Percentiles rank a stretch among this genome's conserved stretches.
Conservation (phyloP, 64 coral and sea anemone genomes). For the Trachythela sp. region DNA sequence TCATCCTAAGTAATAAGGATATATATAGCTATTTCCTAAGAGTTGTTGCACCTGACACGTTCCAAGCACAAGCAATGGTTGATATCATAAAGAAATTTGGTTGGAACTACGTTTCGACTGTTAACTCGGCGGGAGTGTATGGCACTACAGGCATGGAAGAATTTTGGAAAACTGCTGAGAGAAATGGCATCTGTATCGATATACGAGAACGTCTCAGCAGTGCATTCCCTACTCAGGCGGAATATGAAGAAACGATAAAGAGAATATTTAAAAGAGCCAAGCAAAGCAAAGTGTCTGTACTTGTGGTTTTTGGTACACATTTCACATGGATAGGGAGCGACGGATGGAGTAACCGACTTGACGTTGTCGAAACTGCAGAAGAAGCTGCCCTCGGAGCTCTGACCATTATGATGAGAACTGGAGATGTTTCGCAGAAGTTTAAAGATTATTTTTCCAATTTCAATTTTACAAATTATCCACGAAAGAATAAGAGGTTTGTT, state of each 20-base stretch:
- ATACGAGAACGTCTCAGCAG: not conserved
- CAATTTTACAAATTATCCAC: not conserved
- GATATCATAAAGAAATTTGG: not conserved
- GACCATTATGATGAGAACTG: not conserved
- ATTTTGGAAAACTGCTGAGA: not conserved
- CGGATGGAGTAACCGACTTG: not conserved
- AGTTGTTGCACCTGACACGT: not conserved
- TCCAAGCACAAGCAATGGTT: not conserved
- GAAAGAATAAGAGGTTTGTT: not conserved
- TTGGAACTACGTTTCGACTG: not conserved
- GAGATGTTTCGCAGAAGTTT: not conserved
- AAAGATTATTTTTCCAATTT: not conserved
- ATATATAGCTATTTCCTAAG: not conserved
- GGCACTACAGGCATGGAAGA: not conserved
- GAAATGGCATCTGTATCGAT: not conserved
- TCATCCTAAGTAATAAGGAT: not conserved
- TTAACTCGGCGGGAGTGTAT: not conserved
- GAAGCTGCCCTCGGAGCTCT: not conserved
- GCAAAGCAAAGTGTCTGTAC: too few relatives aligned
- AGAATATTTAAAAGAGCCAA: too few relatives aligned
- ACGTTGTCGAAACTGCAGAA: not conserved
- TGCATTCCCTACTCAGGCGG: not conserved
- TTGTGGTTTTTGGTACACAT: not conserved
- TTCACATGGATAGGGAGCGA: not conserved
- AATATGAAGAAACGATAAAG: too few relatives aligned